Percentiles rank a stretch among this genome's conserved stretches.
Conservation (phyloP, 2,113 vertebrate genomes). For the Carassius carassius region DNA sequence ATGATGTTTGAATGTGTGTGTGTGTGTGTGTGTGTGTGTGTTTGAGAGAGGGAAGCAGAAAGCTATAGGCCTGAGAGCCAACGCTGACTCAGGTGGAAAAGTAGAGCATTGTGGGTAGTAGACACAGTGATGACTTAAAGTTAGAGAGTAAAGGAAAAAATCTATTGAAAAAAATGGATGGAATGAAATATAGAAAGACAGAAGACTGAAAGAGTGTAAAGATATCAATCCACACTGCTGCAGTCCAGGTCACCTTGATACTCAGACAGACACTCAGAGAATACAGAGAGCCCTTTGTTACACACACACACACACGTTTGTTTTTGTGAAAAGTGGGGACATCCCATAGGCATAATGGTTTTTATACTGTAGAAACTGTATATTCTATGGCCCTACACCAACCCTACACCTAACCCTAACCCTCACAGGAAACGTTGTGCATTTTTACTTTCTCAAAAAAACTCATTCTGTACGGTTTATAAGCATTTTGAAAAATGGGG, state of each 20-base stretch:
- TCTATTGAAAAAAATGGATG: not conserved
- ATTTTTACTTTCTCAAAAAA: too few relatives aligned
- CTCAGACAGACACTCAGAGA: not conserved
- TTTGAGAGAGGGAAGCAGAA: slow-evolving; percentile 14
- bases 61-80: slow-evolving; percentile 51
- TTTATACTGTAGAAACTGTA: too few relatives aligned
- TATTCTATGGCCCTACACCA: too few relatives aligned
- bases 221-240: slow-evolving; percentile 23
- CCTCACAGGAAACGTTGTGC: too few relatives aligned
- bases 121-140: slow-evolving; percentile 22
- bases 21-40: slow-evolving; percentile 45
- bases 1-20: not conserved
- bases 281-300: slow-evolving; percentile 4
- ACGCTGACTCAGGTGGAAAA: slow-evolving; percentile 18
- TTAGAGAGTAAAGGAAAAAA: not conserved
- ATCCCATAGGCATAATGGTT: too few relatives aligned
- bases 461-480: too few relatives aligned
- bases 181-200: not conserved
- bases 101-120: slow-evolving; percentile 1
- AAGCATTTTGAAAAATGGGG: too few relatives aligned
- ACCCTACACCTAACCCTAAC: too few relatives aligned
- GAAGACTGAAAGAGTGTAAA: not conserved
- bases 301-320: not conserved
- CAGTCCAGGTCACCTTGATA: slow-evolving; percentile 50
- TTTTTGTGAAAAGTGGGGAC: too few relatives aligned